Percentiles rank a stretch among this genome's conserved stretches.
phyloP scores from a whole-genome alignment of 2,113 vertebrate genomes.

The Ahaetulla prasina region DNA sequence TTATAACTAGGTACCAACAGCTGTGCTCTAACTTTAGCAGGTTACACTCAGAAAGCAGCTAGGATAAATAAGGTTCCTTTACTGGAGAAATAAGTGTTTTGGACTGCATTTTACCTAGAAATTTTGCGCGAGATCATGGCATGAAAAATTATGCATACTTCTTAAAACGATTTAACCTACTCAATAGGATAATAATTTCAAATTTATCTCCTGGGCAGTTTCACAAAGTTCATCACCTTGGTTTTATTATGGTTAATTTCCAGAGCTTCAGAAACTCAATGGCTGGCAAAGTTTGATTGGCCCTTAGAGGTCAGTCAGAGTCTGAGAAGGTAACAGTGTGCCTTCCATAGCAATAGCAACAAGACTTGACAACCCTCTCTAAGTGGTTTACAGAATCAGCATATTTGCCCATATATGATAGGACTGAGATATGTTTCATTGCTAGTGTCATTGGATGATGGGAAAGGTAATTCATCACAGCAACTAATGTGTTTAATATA shows the following conservation, averaged over 20 bases:
- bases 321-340: neutral
- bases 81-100: neutral
- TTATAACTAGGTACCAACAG: neutral
- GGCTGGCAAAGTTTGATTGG: neutral
- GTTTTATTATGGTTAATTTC: neutral
- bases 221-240: neutral
- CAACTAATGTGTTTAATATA: neutral
- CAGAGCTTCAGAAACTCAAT: neutral
- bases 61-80: neutral
- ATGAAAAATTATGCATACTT: neutral
- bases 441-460: neutral
- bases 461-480: neutral
- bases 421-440: neutral
- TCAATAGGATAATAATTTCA: neutral
- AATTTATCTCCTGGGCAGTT: neutral
- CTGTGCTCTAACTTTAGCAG: neutral
- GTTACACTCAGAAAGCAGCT: neutral
- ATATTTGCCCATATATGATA: neutral
- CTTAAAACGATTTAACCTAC: neutral
- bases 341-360: neutral
- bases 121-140: neutral
- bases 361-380: neutral
- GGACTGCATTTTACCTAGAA: neutral
- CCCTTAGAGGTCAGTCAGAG: neutral
- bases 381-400: too few species aligned